These are phyloP conservation scores for Hiodon tergisus DNA, from an alignment of 2,113 vertebrate genomes.

Conservation along the genomic window DNA sequence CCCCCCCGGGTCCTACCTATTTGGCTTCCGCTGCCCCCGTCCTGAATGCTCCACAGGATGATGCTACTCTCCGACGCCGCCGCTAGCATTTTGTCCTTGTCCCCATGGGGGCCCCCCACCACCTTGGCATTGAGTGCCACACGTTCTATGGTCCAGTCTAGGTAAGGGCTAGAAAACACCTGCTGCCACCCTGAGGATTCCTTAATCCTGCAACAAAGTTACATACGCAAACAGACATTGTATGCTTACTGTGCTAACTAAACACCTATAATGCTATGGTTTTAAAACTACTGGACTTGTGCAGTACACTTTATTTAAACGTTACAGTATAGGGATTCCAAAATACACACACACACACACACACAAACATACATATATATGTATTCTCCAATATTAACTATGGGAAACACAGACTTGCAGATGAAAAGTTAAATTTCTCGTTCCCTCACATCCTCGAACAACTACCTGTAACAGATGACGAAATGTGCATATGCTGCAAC, in stretches of 20 bases:
- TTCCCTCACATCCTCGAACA: background rate
- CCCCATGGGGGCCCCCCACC: constrained; percentile 91
- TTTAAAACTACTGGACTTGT: background rate
- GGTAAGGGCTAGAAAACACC: constrained; percentile 89
- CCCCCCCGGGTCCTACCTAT: constrained; percentile 67
- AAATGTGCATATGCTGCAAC: constrained; percentile 95
- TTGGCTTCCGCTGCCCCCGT: constrained; percentile 88
- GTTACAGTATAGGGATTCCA: no score
- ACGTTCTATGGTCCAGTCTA: constrained; percentile 89
- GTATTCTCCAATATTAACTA: background rate
- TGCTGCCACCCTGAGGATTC: constrained; percentile 97
- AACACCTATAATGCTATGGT: background rate
- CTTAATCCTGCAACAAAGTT: constrained; percentile 72
- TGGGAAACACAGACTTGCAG: background rate
- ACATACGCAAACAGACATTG: background rate
- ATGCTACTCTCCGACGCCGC: constrained; percentile 89
- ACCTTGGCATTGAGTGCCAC: constrained; percentile 96
- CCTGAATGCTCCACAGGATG: constrained; percentile 95
- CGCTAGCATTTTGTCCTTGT: constrained; percentile 98
- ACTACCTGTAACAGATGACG: constrained; percentile 95
- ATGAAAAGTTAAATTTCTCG: background rate
- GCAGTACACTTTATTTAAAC: background rate
- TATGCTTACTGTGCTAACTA: background rate
- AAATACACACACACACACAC: background rate
- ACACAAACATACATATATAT: no score